Evolutionary conservation across 2,797 vertebrate species (phyloP), one percentile per base, ranked within the genome.

Genomic region (Hemibagrus guttatus): DNA sequence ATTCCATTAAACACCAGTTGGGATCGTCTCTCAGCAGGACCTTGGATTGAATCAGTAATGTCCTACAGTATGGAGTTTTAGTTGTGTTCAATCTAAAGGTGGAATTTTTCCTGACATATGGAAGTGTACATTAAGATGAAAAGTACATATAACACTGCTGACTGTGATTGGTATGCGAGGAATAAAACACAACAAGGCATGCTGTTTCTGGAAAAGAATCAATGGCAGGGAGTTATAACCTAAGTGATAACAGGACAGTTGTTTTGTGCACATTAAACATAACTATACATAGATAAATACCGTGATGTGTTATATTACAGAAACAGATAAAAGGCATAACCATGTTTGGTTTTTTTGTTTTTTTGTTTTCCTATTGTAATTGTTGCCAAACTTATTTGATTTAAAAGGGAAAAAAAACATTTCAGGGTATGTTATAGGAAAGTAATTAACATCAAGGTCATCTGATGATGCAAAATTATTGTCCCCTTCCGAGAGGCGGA

Each of bases 41-140:
- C n/a, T 54, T 31, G 3, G 16, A 12, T 21, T 76, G 74, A 76
- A 76, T 31, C 49, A 19, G 26, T 76, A n/a, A 49, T 28, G n/a
- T 52, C 6, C 0, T 7, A n/a, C 26, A 74, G 13, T 23, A 7
- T 74, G 69, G 42, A 6, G 12, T 16, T 74, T n/a, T 74, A 74
- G 21, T 72, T 52, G 14, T 52, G 49, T 83, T 75, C 78, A 83
- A 78, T 68, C 78, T 81, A 46, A 26, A 81, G 31, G 21, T 39
- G 28, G 11, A 14, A 13, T 46, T 74, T 1, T 49, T 23, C 35
- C 21, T 26, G 39, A 72, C 46, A 23, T 16, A 31, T 31, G 16
- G 9, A 72, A 72, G 4, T 14, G 12, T 26, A 26, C 19, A 12
- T 66, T 13, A 1, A 35, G n/a, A 19, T 35, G 8, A 35, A 68